phyloP scores from a whole-genome alignment of 2,797 vertebrate species.

The Smutsia temminckii region DNA sequence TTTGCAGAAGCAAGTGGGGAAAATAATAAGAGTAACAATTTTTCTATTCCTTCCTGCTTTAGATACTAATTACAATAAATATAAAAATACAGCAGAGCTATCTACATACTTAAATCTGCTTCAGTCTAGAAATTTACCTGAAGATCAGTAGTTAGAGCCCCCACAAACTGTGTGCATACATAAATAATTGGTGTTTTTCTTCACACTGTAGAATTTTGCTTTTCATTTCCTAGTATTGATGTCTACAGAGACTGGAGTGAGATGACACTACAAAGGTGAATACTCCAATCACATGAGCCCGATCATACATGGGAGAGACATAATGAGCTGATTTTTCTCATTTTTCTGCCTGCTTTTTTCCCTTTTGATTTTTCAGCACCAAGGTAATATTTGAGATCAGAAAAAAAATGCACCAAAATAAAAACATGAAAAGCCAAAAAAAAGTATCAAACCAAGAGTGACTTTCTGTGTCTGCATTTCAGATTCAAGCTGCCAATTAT shows the following conservation, averaged over 20 bases:
- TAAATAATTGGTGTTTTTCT: conserved; percentile 60
- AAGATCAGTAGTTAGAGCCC: conserved; percentile 47
- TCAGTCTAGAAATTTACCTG: conserved; percentile 18
- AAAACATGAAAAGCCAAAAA: conserved; percentile 42
- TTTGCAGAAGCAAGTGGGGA: neutral
- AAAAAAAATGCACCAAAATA: conserved; percentile 20
- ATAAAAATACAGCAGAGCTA: neutral
- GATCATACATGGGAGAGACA: conserved; percentile 15
- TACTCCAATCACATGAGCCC: neutral
- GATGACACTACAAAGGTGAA: conserved; percentile 50
- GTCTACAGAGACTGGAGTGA: conserved; percentile 29
- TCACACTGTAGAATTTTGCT: neutral
- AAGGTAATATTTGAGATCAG: conserved; percentile 41
- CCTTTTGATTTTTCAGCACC: conserved; percentile 17
- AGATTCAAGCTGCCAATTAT: conserved; percentile 59
- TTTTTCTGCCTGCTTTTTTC: conserved; percentile 6
- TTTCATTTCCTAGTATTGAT: conserved; percentile 53
- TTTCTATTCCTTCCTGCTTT: conserved; percentile 26
- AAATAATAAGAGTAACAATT: conserved; percentile 22
- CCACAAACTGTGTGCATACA: neutral
- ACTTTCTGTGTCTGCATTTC: conserved; percentile 46
- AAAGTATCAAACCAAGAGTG: conserved; percentile 54
- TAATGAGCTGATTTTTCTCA: conserved; percentile 30
- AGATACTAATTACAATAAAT: conserved; percentile 51
- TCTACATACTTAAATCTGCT: conserved; percentile 34